Conservation (phyloP, 2,797 vertebrate genomes). For the Enteromius anoplus region DNA sequence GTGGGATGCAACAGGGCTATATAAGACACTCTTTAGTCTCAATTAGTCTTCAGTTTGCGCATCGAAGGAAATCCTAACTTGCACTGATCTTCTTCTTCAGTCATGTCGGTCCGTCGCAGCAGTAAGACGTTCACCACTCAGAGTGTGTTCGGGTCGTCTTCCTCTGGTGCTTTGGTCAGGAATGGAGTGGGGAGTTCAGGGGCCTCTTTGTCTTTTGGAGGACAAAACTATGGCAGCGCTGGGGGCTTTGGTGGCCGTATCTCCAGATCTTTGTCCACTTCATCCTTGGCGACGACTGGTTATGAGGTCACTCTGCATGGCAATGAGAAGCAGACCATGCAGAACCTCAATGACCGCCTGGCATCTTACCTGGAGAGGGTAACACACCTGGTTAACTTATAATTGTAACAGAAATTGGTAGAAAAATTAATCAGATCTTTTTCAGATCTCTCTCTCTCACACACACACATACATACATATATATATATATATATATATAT, state of each 20-base stretch:
- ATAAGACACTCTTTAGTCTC: constrained; percentile 38
- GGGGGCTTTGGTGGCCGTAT: constrained; percentile 58
- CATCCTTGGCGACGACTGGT: neutral
- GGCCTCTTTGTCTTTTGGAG: constrained; percentile 37
- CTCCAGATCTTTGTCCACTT: constrained; percentile 49
- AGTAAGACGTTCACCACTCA: constrained; percentile 2
- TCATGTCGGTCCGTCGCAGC: constrained; percentile 37
- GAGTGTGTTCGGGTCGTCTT: neutral
- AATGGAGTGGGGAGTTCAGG: neutral
- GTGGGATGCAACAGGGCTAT: constrained; percentile 35
- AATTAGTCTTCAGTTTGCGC: neutral
- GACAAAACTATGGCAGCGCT: constrained; percentile 60
- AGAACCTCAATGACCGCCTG: constrained; percentile 77
- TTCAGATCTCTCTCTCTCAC: too few species aligned
- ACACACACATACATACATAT: too few species aligned
- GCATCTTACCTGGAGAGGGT: constrained; percentile 72
- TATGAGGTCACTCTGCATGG: neutral
- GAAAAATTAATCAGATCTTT: neutral
- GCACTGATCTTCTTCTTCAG: neutral
- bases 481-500: too few species aligned
- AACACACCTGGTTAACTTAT: constrained; percentile 28
- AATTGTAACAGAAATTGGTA: neutral
- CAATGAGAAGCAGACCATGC: constrained; percentile 71
- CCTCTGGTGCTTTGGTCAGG: constrained; percentile 10
- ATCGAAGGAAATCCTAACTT: neutral